A percentile compares a stretch with the other conserved stretches of the same genome.
Conservation (phyloP, 2,797 vertebrate species). For the Danio kyathit region DNA sequence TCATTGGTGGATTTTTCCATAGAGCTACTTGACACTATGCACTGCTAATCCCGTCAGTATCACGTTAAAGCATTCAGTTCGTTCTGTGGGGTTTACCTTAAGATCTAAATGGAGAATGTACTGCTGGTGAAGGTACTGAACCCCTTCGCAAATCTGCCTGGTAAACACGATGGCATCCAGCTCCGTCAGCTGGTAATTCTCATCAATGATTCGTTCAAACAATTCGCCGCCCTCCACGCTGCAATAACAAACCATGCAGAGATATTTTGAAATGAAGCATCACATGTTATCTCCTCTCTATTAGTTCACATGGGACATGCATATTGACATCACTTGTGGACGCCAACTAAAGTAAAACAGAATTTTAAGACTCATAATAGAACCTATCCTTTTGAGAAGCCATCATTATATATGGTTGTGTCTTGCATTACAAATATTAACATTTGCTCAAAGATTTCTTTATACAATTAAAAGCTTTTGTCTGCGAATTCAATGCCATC, state of each 20-base stretch:
- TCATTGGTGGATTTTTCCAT: conserved; percentile 25
- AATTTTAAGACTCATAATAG: not conserved
- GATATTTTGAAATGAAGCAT: conserved; percentile 3
- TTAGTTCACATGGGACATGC: not conserved
- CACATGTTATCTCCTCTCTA: conserved; percentile 14
- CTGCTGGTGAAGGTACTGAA: conserved; percentile 88
- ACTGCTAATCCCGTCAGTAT: conserved; percentile 2
- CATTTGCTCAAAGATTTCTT: not conserved
- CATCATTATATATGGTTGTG: not conserved
- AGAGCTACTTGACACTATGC: conserved; percentile 25
- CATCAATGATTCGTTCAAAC: conserved; percentile 89
- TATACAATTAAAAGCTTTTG: not conserved
- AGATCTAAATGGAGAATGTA: conserved; percentile 90
- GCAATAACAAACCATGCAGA: conserved; percentile 48
- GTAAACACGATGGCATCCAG: conserved; percentile 87
- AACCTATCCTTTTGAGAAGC: not conserved
- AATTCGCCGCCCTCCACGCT: conserved; percentile 90
- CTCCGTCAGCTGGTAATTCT: conserved; percentile 84
- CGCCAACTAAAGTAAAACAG: not conserved
- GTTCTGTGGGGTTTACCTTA: conserved; percentile 77
- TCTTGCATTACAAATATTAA: not conserved
- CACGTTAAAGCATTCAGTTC: conserved; percentile 18
- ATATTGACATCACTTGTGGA: not conserved
- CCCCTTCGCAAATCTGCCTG: conserved; percentile 88
- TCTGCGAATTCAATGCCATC: not conserved